Evolutionary conservation across 92 coral and sea anemone species (phyloP).

Genomic region (Porites lobata): DNA sequence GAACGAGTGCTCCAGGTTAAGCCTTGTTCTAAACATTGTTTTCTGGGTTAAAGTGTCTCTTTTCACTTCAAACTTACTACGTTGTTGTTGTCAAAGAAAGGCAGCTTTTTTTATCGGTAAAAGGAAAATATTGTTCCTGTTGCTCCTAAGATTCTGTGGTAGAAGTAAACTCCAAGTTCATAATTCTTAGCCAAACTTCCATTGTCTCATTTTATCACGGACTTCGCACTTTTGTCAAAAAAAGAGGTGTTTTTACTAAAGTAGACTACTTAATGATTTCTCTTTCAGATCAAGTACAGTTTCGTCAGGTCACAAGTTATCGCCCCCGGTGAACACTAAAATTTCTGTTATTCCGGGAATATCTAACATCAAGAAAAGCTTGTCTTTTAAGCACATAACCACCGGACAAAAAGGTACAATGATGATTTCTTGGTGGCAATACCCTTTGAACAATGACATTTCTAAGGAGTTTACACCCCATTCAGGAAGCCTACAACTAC

Average conservation of each 20-base stretch:
- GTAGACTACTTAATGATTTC: not conserved
- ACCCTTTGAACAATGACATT: too few species aligned
- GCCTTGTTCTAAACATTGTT: too few species aligned
- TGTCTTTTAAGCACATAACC: slow-evolving; percentile 92
- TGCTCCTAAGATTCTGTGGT: too few species aligned
- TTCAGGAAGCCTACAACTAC: too few species aligned
- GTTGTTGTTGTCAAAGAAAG: too few species aligned
- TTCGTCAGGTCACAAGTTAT: slow-evolving; percentile 76
- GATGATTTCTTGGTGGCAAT: not conserved
- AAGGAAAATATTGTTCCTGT: too few species aligned
- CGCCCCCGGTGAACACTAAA: slow-evolving; percentile 88
- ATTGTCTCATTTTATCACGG: not conserved
- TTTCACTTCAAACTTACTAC: too few species aligned
- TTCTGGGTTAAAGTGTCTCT: too few species aligned
- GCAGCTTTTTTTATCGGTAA: too few species aligned
- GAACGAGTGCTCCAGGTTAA: too few species aligned
- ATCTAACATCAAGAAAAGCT: slow-evolving; percentile 92
- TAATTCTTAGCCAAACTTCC: too few species aligned
- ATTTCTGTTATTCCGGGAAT: slow-evolving; percentile 79
- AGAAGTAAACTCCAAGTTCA: too few species aligned
- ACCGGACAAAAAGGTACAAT: slow-evolving; percentile 83
- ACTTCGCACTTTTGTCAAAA: not conserved
- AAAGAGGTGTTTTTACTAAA: not conserved
- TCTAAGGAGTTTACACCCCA: not conserved
- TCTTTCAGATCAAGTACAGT: slow-evolving; percentile 31